A percentile compares a stretch with the other conserved stretches of the same genome.
Evolutionary conservation across 2,797 vertebrate species (phyloP).

Genomic region (Cynodonichthys magdalenae): DNA sequence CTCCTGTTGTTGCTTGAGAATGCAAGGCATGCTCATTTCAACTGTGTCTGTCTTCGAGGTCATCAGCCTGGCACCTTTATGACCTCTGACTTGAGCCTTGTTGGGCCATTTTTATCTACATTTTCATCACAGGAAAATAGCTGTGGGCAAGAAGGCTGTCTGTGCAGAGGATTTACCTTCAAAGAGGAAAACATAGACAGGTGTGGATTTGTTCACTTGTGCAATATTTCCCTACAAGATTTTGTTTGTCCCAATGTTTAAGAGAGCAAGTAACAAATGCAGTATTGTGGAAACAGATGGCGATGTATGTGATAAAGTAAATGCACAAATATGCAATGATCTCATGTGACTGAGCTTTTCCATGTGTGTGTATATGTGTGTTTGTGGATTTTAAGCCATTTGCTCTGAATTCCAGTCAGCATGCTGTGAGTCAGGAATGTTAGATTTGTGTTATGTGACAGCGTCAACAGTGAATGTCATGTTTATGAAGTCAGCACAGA

Average conservation of each 20-base stretch:
- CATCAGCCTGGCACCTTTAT: constrained; percentile 38
- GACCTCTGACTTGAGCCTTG: constrained; percentile 22
- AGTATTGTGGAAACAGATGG: constrained; percentile 17
- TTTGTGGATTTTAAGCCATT: constrained; percentile 8
- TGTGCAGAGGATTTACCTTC: constrained; percentile 2
- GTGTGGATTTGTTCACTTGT: constrained; percentile 15
- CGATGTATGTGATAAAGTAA: neutral
- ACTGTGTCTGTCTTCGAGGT: constrained; percentile 44
- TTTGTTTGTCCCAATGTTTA: constrained; percentile 9
- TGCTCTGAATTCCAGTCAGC: constrained; percentile 50
- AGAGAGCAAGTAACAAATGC: constrained; percentile 8
- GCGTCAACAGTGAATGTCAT: constrained; percentile 45
- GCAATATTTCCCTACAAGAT: constrained; percentile 2
- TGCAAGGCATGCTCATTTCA: constrained; percentile 55
- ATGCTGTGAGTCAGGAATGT: constrained; percentile 69
- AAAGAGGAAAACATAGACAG: constrained; percentile 23
- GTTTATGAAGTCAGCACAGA: constrained; percentile 32
- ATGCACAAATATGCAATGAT: neutral
- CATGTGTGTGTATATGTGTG: neutral
- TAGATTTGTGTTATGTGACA: constrained; percentile 73
- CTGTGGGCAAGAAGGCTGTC: neutral
- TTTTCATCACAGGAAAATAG: constrained; percentile 35
- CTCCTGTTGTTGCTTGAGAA: constrained; percentile 54
- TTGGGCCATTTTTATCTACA: constrained; percentile 22
- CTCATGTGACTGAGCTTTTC: neutral